Percentiles rank a stretch among this genome's conserved stretches.
Conservation (phyloP, 64 coral and sea anemone species). For the Stylophora pistillata region DNA sequence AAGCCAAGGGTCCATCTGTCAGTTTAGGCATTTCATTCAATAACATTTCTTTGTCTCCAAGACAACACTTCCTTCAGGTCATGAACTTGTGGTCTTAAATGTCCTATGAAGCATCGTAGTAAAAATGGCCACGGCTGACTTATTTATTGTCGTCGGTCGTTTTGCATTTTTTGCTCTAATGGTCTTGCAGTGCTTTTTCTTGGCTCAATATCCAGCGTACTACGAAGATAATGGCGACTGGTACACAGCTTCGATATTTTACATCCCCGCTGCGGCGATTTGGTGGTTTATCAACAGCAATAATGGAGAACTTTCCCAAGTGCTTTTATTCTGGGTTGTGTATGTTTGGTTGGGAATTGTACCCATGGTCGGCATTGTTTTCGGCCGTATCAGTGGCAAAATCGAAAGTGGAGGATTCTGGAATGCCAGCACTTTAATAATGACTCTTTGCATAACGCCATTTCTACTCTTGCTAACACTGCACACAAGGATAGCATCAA, state of each 20-base stretch:
- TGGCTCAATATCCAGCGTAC: not conserved
- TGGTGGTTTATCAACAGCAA: not conserved
- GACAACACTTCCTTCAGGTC: not conserved
- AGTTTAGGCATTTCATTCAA: not conserved
- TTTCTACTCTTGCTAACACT: not conserved
- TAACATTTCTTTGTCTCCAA: not conserved
- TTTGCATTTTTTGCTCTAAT: constrained; percentile 6
- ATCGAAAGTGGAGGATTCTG: constrained; percentile 4
- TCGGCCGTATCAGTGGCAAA: not conserved
- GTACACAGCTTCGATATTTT: not conserved
- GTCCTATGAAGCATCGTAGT: not conserved
- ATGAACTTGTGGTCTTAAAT: not conserved
- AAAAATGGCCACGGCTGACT: not conserved
- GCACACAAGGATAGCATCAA: not conserved
- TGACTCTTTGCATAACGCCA: constrained; percentile 11
- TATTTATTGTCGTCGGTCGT: not conserved
- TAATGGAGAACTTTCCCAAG: not conserved
- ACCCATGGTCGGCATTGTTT: not conserved
- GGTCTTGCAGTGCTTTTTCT: not conserved
- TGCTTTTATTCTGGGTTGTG: not conserved
- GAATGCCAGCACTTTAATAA: constrained; percentile 20
- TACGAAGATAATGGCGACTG: not conserved
- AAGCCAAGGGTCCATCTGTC: no score
- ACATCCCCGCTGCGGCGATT: not conserved
- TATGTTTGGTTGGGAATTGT: constrained; percentile 21